phyloP scores from a whole-genome alignment of 2,888 invertebrate genomes.

The Trachelus stipa region DNA sequence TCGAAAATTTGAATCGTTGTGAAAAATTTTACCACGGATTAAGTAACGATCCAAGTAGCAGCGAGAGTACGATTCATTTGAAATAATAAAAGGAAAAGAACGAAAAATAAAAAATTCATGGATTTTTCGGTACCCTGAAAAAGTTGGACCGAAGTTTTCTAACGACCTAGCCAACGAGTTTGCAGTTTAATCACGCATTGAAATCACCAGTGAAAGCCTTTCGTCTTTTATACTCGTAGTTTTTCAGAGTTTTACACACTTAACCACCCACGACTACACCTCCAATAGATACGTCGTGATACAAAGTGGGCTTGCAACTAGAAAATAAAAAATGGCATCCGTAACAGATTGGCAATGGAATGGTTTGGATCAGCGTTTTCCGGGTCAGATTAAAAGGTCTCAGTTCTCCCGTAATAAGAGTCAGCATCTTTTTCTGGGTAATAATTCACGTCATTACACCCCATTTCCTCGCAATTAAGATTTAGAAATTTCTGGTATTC shows the following conservation, averaged over 20 bases:
- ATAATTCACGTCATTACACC: conserved; percentile 61
- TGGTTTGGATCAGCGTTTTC: conserved; percentile 56
- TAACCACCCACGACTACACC: neutral
- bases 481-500: conserved; percentile 46
- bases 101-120: neutral
- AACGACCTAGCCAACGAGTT: neutral
- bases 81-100: neutral
- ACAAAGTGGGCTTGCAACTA: neutral
- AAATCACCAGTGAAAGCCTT: neutral
- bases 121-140: neutral
- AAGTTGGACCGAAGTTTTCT: neutral
- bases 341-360: conserved; percentile 58
- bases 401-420: conserved; percentile 53
- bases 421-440: conserved; percentile 60
- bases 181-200: conserved; percentile 8
- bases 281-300: neutral
- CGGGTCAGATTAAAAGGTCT: conserved; percentile 54
- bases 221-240: neutral
- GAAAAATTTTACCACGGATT: no score
- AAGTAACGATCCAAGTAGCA: no score
- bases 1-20: no score
- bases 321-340: conserved; percentile 22
- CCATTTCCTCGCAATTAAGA: conserved; percentile 60
- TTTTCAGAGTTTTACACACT: neutral
- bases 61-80: neutral